Conservation (phyloP, 2,888 invertebrate genomes). For the Plutella xylostella region DNA sequence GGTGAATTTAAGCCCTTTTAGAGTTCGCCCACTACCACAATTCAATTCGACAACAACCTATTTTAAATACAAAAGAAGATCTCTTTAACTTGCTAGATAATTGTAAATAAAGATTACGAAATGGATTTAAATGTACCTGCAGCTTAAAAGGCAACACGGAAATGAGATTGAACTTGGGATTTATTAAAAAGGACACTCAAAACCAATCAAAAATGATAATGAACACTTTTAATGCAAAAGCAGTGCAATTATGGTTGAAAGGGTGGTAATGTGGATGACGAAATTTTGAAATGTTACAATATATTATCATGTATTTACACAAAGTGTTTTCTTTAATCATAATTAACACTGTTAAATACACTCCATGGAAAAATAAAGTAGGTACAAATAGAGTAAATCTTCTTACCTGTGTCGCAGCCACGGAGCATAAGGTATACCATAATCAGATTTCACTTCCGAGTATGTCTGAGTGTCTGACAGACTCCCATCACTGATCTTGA, state of each 20-base stretch:
- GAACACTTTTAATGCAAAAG: slow-evolving; percentile 11
- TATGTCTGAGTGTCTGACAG: slow-evolving; percentile 87
- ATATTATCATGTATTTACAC: background rate
- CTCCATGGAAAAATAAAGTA: background rate
- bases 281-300: background rate
- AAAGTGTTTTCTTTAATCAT: too few relatives aligned
- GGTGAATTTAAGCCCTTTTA: too few relatives aligned
- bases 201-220: too few relatives aligned
- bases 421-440: slow-evolving; percentile 85
- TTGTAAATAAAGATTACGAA: too few relatives aligned
- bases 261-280: background rate
- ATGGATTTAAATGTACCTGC: too few relatives aligned
- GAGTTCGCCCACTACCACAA: too few relatives aligned
- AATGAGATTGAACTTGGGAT: too few relatives aligned
- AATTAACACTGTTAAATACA: background rate
- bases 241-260: background rate
- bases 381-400: slow-evolving; percentile 7
- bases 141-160: too few relatives aligned
- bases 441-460: slow-evolving; percentile 79
- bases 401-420: slow-evolving; percentile 88
- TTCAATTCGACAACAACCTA: too few relatives aligned
- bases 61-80: too few relatives aligned
- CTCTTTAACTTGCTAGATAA: too few relatives aligned
- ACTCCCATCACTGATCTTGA: slow-evolving; percentile 81
- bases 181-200: slow-evolving; percentile 1